A percentile compares a stretch with the other conserved stretches of the same genome.
These are phyloP conservation scores for Sitta carolinensis DNA, from an alignment of 2,797 vertebrate genomes.

Conservation along the genomic window DNA sequence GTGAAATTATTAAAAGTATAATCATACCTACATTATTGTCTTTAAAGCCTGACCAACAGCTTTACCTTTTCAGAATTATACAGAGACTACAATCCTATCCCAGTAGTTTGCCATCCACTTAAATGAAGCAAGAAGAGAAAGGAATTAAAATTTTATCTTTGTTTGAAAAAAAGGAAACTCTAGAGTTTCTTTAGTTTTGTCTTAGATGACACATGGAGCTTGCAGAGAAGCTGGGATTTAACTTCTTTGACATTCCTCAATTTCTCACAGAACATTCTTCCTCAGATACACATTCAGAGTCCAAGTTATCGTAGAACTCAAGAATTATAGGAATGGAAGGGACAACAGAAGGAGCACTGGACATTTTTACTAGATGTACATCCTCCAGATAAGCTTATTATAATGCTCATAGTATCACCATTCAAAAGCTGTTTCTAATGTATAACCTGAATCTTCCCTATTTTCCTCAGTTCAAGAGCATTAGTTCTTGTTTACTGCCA, in stretches of 20 bases:
- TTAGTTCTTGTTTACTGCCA: neutral
- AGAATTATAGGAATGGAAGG: neutral
- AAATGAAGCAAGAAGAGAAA: neutral
- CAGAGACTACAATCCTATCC: neutral
- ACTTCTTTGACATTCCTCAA: neutral
- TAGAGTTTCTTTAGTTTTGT: neutral
- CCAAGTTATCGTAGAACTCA: neutral
- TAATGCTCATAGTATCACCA: neutral
- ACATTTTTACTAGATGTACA: neutral
- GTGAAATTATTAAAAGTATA: neutral
- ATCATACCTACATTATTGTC: neutral
- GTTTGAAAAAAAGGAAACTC: neutral
- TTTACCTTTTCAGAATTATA: neutral
- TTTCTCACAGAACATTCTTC: neutral
- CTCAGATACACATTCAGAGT: neutral
- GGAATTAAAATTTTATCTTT: neutral
- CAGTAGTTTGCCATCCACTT: neutral
- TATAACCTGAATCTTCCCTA: neutral
- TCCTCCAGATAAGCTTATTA: neutral
- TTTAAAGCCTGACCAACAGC: neutral
- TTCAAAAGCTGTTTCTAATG: neutral
- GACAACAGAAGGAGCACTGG: neutral
- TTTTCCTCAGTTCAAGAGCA: neutral
- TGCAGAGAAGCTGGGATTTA: neutral
- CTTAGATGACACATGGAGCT: neutral